phyloP scores from a whole-genome alignment of 2,797 vertebrate genomes.

The Ataeniobius toweri region DNA sequence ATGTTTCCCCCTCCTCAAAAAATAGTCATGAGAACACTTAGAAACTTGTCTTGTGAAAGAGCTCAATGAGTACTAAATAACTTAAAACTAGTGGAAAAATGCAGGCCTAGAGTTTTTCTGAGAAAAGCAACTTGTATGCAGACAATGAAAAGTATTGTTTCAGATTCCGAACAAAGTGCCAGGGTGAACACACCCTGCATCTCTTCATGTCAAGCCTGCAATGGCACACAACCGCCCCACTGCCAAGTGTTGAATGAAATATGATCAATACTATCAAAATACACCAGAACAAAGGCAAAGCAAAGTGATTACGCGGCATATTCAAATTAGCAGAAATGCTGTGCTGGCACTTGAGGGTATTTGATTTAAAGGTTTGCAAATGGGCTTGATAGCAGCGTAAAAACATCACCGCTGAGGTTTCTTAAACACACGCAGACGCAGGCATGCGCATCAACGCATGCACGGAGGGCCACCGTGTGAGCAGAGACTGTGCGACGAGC shows the following conservation, averaged over 20 bases:
- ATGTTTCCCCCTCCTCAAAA: slow-evolving; percentile 30
- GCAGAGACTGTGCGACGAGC: slow-evolving; percentile 66
- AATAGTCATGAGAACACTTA: slow-evolving; percentile 42
- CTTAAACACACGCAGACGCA: slow-evolving; percentile 61
- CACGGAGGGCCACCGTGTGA: slow-evolving; percentile 74
- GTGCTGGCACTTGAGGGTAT: slow-evolving; percentile 52
- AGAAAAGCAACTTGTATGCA: slow-evolving; percentile 38
- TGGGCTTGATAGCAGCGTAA: slow-evolving; percentile 75
- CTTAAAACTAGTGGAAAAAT: slow-evolving; percentile 21
- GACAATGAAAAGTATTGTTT: slow-evolving; percentile 50
- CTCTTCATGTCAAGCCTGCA: slow-evolving; percentile 23
- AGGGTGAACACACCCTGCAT: slow-evolving; percentile 49
- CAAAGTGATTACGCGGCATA: slow-evolving; percentile 54
- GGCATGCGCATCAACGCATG: slow-evolving; percentile 58
- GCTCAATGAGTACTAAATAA: slow-evolving; percentile 24
- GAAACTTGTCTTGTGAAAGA: slow-evolving; percentile 36
- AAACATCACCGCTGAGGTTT: slow-evolving; percentile 72
- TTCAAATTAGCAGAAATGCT: slow-evolving; percentile 61
- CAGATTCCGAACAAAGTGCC: slow-evolving; percentile 49
- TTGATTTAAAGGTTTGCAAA: slow-evolving; percentile 78
- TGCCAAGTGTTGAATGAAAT: slow-evolving; percentile 45
- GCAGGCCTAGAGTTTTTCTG: slow-evolving; percentile 28
- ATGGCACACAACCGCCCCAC: slow-evolving; percentile 43
- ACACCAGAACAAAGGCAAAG: slow-evolving; percentile 50
- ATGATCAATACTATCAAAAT: slow-evolving; percentile 60